Base-by-base conservation (phyloP, 2,113 vertebrate genomes). In the Maylandia zebra region DNA sequence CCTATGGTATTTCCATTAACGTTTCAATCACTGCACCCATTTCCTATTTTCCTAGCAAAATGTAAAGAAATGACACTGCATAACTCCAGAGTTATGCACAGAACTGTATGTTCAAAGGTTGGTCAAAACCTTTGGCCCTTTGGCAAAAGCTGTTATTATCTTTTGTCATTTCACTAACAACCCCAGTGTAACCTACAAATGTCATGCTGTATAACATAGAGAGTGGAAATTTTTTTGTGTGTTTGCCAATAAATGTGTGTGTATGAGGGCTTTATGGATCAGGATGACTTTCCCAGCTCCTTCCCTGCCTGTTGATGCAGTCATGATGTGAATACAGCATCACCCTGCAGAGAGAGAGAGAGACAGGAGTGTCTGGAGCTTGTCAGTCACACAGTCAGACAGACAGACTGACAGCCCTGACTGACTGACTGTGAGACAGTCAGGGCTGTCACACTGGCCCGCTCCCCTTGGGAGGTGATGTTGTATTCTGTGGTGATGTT, bases 251-350 rank as follows among this genome's bases (percentile, higher is more conserved):
- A 38, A 24, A 17, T 83, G 55, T 80, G 22, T 86, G n/a, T 87
- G 82, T 45, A n/a, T 27, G 71, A 81, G 52, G 56, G 74, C n/a
- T 76, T 90, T 84, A 82, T 36, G 3, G 55, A 88, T 92, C 86
- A 32, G 55, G 50, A 55, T 90, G 86, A 92, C 93, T 93, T 95
- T 93, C 84, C 64, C 10, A 13, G 87, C 87, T 91, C 92, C 93
- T 93, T 91, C 74, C 52, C 78, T 90, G 92, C 89, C 86, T 89
- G 81, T 32, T 78, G 50, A 12, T 41, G 50, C n/a, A 69, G 85
- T 57, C 89, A 64, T 88, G 83, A 91, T 80, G 83, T 76, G 90
- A 91, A 85, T 84, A 57, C 82, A 22, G 53, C 76, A 91, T 91
- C 84, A 88, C 88, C 59, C 59, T 86, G 45, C 45, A 78, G 74